Evolutionary conservation across 2,888 invertebrate genomes (phyloP).

Genomic region (Amphipoea lucens): DNA sequence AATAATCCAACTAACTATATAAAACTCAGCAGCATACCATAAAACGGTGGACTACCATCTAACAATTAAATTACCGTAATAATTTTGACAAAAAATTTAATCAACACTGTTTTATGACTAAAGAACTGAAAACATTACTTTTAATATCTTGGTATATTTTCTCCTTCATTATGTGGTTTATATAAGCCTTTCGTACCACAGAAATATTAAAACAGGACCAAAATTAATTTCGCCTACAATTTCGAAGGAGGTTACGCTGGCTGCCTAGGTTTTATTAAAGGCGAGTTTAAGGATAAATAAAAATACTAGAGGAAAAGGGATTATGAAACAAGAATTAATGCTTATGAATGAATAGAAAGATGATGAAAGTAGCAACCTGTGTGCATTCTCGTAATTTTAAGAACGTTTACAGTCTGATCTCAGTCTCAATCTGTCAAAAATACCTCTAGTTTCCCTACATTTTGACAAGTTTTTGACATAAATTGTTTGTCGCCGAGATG

Average conservation of each 20-base stretch:
- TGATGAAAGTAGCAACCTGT: not conserved
- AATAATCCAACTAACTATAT: not conserved
- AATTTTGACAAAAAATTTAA: conserved; percentile 54
- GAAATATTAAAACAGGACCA: conserved; percentile 76
- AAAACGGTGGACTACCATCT: conserved; percentile 11
- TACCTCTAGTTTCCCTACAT: too few relatives aligned
- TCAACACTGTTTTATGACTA: conserved; percentile 55
- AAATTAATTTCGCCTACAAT: conserved; percentile 75
- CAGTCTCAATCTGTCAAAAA: too few relatives aligned
- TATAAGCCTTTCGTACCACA: conserved; percentile 72
- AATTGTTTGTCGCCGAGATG: too few relatives aligned
- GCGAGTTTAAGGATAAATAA: conserved; percentile 29
- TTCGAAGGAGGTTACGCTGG: conserved; percentile 60
- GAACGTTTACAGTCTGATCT: too few relatives aligned
- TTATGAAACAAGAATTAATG: conserved; percentile 34
- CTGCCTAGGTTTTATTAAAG: conserved; percentile 70
- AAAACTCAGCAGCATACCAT: conserved; percentile 15
- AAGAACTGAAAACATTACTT: conserved; percentile 57
- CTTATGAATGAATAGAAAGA: not conserved
- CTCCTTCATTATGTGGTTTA: conserved; percentile 57
- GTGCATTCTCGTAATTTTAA: too few relatives aligned
- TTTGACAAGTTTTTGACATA: too few relatives aligned
- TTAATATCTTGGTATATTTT: conserved; percentile 61
- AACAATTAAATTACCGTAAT: conserved; percentile 44
- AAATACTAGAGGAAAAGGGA: conserved; percentile 42